Evolutionary conservation across 1,140 invertebrate genomes (phyloP), one percentile per base, ranked within the genome.

Genomic region (Euglossa dilemma): DNA sequence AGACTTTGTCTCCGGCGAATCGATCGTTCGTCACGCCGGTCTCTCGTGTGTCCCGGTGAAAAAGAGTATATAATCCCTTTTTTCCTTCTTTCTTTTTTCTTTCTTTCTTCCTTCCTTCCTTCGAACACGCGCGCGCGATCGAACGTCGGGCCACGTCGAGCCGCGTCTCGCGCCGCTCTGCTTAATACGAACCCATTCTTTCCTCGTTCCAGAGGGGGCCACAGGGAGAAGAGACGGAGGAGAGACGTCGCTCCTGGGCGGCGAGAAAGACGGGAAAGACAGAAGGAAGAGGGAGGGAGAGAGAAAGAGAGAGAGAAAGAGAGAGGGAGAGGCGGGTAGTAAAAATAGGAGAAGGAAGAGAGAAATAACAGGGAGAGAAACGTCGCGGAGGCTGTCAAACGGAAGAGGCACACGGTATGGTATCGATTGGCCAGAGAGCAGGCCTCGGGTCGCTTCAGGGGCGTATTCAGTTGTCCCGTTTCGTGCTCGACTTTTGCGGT

Each of bases 341-440:
- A 63, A 79, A 80, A 66, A 64, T 79, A 57, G 69, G 45, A 45
- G 20, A 82, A 43, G 45, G 75, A 57, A 45, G 67, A 72, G 54
- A 73, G 73, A 67, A 45, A 79, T 45, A 64, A 54, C 28, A 61
- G 73, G 56, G 67, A 87, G 87, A 87, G 87, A 84, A 86, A 85
- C 72, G 77, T 87, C 80, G 57, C n/a, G 72, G 84, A 85, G 84
- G 87, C 83, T 89, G 87, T 89, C 87, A 89, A 89, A 89, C 87
- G 84, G 69, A 78, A 69, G 86, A 76, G 61, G 61, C 79, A 75
- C n/a, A 74, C 73, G 72, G 73, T 45, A 43, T 75, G 80, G 87
- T 88, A 89, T 89, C 87, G 87, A 89, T 89, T 89, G 87, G 84
- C 72, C 76, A 36, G 56, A 66, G 71, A 77, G 47, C 74, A 84